Evolutionary conservation across 2,888 invertebrate species (phyloP), one percentile per base, ranked within the genome.

Genomic region (Dryocosmus kuriphilus): DNA sequence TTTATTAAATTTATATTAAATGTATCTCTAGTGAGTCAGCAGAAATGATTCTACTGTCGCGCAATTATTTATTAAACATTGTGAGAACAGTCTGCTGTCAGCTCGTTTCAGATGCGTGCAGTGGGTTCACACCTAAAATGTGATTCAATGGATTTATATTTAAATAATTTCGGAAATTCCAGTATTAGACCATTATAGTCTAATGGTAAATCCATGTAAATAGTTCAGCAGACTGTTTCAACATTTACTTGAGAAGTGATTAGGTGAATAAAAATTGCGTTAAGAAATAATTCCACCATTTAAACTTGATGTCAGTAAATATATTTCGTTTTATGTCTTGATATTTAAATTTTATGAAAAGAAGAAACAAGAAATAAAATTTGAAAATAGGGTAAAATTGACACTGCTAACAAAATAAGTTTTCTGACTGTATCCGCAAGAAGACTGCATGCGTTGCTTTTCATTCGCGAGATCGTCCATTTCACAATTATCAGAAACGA

Each of bases 401-500:
- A 2, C 11, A n/a, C n/a, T n/a, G n/a, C n/a, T n/a, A n/a, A n/a
- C n/a, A n/a, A n/a, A n/a, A n/a, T n/a, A n/a, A n/a, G n/a, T n/a
- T n/a, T n/a, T n/a, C n/a, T n/a, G n/a, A n/a, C 35, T n/a, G 32
- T n/a, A 32, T 19, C 9, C n/a, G 11, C 32, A 63, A 0, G 62
- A 63, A n/a, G 62, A 35, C 35, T 35, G 35, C 19, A 19, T 16
- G 16, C 27, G 62, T 63, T 63, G 62, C 62, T 63, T 63, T 32
- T 63, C 30, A 16, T 63, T 63, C 22, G 35, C 19, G 9, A 63
- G 19, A 63, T 63, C 35, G 63, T 46, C 22, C 61, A 60, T 73
- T 75, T 38, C 35, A 55, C 41, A 73, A 77, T 79, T 78, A 76
- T 79, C 60, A 67, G 73, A 75, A 73, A 35, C 30, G 63, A 32